Conservation (phyloP, 1,140 invertebrate genomes). For the Harlomillsia oculata region DNA sequence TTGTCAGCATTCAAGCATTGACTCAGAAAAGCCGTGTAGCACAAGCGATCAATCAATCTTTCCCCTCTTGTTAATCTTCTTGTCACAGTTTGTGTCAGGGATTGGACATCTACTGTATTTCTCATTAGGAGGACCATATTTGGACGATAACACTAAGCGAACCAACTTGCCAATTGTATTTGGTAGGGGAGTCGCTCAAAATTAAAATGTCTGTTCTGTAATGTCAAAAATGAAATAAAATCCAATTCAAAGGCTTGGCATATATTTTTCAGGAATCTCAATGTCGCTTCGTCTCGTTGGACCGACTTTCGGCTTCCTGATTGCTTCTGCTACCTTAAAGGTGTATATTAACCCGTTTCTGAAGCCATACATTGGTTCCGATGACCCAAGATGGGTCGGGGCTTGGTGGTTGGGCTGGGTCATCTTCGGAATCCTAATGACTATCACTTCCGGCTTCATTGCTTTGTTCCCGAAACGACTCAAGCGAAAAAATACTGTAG, state of each 20-base stretch:
- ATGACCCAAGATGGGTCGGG: conserved; percentile 63
- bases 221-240: no score
- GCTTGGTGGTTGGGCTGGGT: conserved; percentile 72
- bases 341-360: conserved; percentile 58
- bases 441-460: conserved; percentile 51
- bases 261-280: conserved; percentile 35
- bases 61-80: conserved; percentile 54
- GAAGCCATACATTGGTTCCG: conserved; percentile 55
- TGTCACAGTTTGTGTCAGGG: conserved; percentile 58
- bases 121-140: conserved; percentile 55
- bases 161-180: conserved; percentile 55
- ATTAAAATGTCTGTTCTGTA: no score
- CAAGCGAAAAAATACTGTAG: conserved; percentile 47
- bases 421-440: conserved; percentile 51
- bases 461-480: conserved; percentile 55
- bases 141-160: conserved; percentile 60
- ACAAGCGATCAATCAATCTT: conserved; percentile 32
- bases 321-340: conserved; percentile 58
- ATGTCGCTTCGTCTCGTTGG: conserved; percentile 53
- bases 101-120: conserved; percentile 59
- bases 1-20: no score
- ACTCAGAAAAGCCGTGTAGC: no score
- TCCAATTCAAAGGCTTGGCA: no score
- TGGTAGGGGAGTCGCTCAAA: no score
- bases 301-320: conserved; percentile 57